phyloP scores from a whole-genome alignment of 2,113 vertebrate genomes.

The Leiothrix lutea region DNA sequence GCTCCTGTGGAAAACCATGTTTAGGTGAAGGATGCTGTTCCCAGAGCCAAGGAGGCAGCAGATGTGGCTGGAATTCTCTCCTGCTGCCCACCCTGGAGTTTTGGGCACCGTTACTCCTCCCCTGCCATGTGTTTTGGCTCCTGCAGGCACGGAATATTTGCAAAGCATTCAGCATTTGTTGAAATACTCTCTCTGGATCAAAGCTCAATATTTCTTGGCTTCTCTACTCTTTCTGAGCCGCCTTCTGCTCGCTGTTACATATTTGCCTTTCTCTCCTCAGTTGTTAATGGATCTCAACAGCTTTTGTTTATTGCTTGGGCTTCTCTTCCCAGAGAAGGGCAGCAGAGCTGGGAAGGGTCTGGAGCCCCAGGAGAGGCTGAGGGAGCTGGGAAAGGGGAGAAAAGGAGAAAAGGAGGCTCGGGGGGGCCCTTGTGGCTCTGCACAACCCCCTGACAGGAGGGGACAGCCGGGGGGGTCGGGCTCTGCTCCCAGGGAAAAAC shows the following conservation, averaged over 20 bases:
- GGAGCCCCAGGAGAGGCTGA: not conserved
- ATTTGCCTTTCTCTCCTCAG: not conserved
- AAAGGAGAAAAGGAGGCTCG: not conserved
- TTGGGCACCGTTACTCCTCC: accelerated
- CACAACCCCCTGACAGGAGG: not conserved
- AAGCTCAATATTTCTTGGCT: conserved; percentile 46
- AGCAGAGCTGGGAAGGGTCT: not conserved
- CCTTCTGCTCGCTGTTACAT: conserved; percentile 34
- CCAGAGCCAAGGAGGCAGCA: accelerated
- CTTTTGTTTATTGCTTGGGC: not conserved
- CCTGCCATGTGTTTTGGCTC: not conserved
- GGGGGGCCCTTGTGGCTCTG: not conserved
- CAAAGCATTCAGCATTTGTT: not conserved
- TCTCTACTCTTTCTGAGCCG: not conserved
- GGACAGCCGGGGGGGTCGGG: accelerated
- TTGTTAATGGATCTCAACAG: not conserved
- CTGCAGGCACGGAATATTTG: not conserved
- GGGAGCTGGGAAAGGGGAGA: not conserved
- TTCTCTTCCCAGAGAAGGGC: not conserved
- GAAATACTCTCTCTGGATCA: conserved; percentile 10
- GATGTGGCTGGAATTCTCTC: not conserved
- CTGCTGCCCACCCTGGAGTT: not conserved
- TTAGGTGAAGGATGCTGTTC: not conserved
- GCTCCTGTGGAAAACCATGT: accelerated
- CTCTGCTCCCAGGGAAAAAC: not conserved